Conservation (phyloP, 2,113 vertebrate species). For the Scomber colias region DNA sequence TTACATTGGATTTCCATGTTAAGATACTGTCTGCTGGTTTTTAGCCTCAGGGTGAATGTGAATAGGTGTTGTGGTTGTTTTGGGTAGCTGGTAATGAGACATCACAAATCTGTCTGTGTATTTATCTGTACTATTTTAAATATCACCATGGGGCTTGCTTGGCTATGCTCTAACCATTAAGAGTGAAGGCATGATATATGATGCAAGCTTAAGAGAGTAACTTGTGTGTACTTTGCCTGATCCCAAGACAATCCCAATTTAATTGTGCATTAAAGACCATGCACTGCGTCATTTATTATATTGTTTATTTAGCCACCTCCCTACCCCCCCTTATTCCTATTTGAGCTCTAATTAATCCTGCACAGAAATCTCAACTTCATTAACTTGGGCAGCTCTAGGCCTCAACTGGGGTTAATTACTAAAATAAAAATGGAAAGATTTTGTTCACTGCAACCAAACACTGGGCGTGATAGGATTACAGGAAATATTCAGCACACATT, state of each 20-base stretch:
- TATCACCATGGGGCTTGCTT: slow-evolving; percentile 66
- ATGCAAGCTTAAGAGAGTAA: slow-evolving; percentile 83
- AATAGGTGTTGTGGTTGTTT: slow-evolving; percentile 57
- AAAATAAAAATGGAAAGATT: slow-evolving; percentile 83
- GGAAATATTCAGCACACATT: slow-evolving; percentile 38
- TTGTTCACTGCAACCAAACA: slow-evolving; percentile 60
- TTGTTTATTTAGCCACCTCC: slow-evolving; percentile 86
- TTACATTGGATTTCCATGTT: slow-evolving; percentile 36
- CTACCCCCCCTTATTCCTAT: slow-evolving; percentile 75
- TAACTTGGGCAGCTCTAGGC: slow-evolving; percentile 87
- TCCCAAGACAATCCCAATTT: slow-evolving; percentile 88
- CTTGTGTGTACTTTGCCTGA: slow-evolving; percentile 88
- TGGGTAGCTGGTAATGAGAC: slow-evolving; percentile 57
- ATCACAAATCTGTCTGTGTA: slow-evolving; percentile 59
- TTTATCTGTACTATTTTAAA: slow-evolving; percentile 76
- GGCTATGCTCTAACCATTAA: slow-evolving; percentile 86
- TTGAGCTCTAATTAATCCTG: slow-evolving; percentile 91
- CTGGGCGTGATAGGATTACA: slow-evolving; percentile 57
- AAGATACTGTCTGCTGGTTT: slow-evolving; percentile 19
- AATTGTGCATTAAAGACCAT: slow-evolving; percentile 92
- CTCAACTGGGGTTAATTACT: slow-evolving; percentile 89
- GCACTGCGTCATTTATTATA: slow-evolving; percentile 90
- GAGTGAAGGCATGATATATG: slow-evolving; percentile 89
- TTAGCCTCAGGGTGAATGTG: slow-evolving; percentile 9
- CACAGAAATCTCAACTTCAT: slow-evolving; percentile 87